phyloP scores from a whole-genome alignment of 2,113 vertebrate species.

The Pelecanoides urinatrix region DNA sequence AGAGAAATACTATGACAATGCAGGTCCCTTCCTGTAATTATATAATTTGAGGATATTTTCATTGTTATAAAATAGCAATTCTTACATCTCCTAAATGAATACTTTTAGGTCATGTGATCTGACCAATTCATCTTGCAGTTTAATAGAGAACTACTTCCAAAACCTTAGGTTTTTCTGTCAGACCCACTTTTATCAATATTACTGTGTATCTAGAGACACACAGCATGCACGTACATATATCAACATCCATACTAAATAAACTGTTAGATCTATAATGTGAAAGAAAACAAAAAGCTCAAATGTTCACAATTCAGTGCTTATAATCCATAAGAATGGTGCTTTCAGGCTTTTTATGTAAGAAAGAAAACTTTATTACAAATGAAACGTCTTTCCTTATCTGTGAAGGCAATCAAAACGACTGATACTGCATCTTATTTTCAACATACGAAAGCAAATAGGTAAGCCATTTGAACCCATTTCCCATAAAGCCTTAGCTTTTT shows the following conservation, averaged over 20 bases:
- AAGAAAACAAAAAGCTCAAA: neutral
- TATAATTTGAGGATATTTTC: neutral
- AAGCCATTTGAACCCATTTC: neutral
- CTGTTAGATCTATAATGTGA: neutral
- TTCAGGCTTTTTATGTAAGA: neutral
- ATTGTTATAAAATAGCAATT: neutral
- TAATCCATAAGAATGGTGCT: neutral
- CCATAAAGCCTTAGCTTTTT: neutral
- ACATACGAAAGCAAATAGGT: neutral
- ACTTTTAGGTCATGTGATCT: neutral
- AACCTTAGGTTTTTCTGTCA: neutral
- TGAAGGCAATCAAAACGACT: neutral
- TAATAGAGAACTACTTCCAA: neutral
- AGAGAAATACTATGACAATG: neutral
- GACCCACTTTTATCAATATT: neutral
- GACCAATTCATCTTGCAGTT: neutral
- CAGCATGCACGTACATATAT: rapidly evolving
- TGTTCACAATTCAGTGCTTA: conserved; percentile 3
- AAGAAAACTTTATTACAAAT: neutral
- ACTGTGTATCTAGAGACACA: neutral
- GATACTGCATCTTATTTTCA: neutral
- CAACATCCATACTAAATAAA: neutral
- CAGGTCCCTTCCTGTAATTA: neutral
- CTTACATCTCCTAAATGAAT: neutral
- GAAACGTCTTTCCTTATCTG: neutral